Percentiles rank a stretch among this genome's conserved stretches.
Conservation (phyloP, 1,140 invertebrate genomes). For the Thalassaphorura encarpata region DNA sequence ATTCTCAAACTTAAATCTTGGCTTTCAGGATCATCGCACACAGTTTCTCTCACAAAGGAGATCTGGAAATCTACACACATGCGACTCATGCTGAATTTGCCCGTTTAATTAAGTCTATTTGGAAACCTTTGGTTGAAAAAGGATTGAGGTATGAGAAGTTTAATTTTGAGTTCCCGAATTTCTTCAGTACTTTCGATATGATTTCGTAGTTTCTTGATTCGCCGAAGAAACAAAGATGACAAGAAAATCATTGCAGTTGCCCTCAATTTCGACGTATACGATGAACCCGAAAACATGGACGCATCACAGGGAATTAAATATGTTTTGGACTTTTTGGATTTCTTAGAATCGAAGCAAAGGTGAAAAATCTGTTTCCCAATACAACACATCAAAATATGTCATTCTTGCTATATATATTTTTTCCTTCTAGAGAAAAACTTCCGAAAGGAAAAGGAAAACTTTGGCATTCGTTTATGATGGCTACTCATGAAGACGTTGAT, state of each 20-base stretch:
- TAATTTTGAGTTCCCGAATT: background rate
- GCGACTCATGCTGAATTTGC: conserved; percentile 53
- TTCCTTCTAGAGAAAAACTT: conserved; percentile 49
- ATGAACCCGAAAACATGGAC: conserved; percentile 59
- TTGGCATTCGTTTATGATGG: conserved; percentile 78
- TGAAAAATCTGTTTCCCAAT: conserved; percentile 37
- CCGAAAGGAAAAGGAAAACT: conserved; percentile 57
- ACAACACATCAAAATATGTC: no score
- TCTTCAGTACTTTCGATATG: no score
- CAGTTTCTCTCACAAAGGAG: conserved; percentile 73
- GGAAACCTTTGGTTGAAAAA: conserved; percentile 53
- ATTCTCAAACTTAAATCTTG: no score
- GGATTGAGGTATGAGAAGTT: conserved; percentile 37
- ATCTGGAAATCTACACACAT: conserved; percentile 60
- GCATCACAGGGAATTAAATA: conserved; percentile 53
- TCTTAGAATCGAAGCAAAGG: conserved; percentile 58
- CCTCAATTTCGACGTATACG: conserved; percentile 58
- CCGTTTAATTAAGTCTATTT: conserved; percentile 52
- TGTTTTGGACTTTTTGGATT: conserved; percentile 69
- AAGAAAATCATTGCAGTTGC: conserved; percentile 50
- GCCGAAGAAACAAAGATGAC: conserved; percentile 32
- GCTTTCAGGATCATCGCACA: conserved; percentile 71
- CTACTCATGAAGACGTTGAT: conserved; percentile 51
- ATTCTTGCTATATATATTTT: no score
- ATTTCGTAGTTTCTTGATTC: conserved; percentile 52